phyloP scores from a whole-genome alignment of 2,888 invertebrate species.

The Acanthosoma haemorrhoidale region DNA sequence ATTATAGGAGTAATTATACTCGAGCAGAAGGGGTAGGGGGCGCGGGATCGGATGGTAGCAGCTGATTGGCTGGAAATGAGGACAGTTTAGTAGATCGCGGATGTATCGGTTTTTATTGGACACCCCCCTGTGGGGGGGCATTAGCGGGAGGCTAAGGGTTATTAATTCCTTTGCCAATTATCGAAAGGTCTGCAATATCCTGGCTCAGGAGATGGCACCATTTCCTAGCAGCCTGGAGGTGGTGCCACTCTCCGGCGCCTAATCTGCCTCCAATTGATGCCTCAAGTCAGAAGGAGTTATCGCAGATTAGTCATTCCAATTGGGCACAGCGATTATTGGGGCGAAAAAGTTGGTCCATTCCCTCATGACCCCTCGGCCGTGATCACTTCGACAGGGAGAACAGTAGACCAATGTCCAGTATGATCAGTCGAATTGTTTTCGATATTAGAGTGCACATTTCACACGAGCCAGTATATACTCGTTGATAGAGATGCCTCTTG shows the following conservation, averaged over 20 bases:
- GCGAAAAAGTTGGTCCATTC: no score
- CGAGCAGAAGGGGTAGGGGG: no score
- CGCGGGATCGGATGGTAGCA: background rate
- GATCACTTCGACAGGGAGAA: no score
- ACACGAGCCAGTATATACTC: no score
- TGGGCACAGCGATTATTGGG: no score
- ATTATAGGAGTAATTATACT: no score
- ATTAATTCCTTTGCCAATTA: conserved; percentile 11
- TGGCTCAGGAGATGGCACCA: conserved; percentile 21
- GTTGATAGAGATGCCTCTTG: no score
- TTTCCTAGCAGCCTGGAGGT: background rate
- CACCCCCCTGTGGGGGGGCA: background rate
- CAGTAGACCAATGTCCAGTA: no score
- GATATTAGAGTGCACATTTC: no score
- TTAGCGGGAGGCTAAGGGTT: background rate
- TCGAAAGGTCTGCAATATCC: conserved; percentile 23
- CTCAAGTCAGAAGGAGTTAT: no score
- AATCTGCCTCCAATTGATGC: background rate
- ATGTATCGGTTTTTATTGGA: conserved; percentile 24
- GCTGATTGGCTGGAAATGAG: conserved; percentile 24
- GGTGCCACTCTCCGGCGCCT: background rate
- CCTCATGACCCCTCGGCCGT: no score
- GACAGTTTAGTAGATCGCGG: conserved; percentile 11
- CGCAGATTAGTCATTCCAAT: background rate
- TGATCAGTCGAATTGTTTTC: no score